Evolutionary conservation across 2,113 vertebrate species (phyloP), one percentile per base, ranked within the genome.

Genomic region (Coreoperca whiteheadi): DNA sequence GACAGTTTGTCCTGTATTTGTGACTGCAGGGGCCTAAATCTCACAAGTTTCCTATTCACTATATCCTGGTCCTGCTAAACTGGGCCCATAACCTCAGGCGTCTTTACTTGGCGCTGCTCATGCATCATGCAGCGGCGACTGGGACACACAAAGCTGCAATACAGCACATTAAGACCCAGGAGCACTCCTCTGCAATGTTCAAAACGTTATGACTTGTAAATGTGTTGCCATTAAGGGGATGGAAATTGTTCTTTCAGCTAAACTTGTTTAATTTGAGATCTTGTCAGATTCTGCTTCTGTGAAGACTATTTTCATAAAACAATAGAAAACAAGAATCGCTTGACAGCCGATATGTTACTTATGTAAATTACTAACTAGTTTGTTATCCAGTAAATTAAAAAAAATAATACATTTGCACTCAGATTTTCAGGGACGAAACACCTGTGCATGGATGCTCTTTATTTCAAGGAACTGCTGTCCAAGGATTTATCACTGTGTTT

Each of bases 81-180:
- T 10, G 43, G 20, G 37, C 21, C 67, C 15, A 79, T 53, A 15
- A 54, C 57, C 81, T 48, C 37, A 56, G 43, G 48, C 57, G 51
- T 56, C 28, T 77, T 61, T 12, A 37, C 5, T 28, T 15, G 4
- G 25, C 34, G 8, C 9, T 8, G 54, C 28, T 71, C 15, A 18
- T 21, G 25, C 7, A 34, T 46, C 28, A 48, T 2, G 5, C 41
- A 48, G 41, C 32, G 18, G 5, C 4, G 28, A 28, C 20, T 41
- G 37, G 43, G 43, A 61, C 50, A 43, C 18, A 77, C 48, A 57
- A 16, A 1, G 37, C 25, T 56, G 34, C 28, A 10, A 2, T 30
- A 30, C 46, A 51, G 25, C 18, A 32, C 7, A 23, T 41, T 30
- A 39, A 79, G 32, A 16, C 57, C 32, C 46, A 43, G 4, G 23